These are phyloP conservation scores for Cryptosula pallasiana DNA, from an alignment of 2,888 invertebrate genomes.

Conservation along the genomic window DNA sequence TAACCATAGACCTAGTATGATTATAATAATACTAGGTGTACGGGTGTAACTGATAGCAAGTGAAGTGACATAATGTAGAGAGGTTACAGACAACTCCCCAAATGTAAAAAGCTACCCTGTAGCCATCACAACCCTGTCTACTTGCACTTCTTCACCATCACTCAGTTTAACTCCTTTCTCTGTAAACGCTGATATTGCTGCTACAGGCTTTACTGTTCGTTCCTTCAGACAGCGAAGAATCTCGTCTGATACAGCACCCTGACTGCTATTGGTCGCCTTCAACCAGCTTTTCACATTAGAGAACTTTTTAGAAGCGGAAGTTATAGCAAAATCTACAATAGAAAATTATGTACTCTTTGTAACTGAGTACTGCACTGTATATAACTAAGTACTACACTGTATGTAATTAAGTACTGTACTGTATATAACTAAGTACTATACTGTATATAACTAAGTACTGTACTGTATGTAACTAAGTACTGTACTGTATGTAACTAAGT, in stretches of 20 bases:
- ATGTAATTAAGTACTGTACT: background rate
- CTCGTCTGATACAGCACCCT: background rate
- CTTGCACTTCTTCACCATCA: background rate
- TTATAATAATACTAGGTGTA: too few relatives aligned
- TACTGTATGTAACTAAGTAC: background rate
- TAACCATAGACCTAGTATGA: too few relatives aligned
- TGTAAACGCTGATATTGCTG: background rate
- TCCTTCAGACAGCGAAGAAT: background rate
- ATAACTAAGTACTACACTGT: background rate
- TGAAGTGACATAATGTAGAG: too few relatives aligned
- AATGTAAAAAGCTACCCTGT: constrained; percentile 13
- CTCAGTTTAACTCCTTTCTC: background rate
- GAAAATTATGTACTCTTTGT: too few relatives aligned
- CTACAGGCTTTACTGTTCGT: background rate
- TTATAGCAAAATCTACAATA: too few relatives aligned
- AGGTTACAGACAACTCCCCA: too few relatives aligned
- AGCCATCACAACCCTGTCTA: constrained; percentile 1
- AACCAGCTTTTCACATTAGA: background rate
- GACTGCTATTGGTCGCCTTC: background rate
- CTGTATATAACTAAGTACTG: background rate
- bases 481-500: background rate
- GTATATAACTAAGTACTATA: background rate
- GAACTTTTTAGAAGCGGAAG: too few relatives aligned
- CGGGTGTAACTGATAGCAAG: too few relatives aligned
- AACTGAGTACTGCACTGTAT: background rate